A percentile compares a stretch with the other conserved stretches of the same genome.
phyloP scores from a whole-genome alignment of 2,113 vertebrate species.

The Donacobius atricapilla region DNA sequence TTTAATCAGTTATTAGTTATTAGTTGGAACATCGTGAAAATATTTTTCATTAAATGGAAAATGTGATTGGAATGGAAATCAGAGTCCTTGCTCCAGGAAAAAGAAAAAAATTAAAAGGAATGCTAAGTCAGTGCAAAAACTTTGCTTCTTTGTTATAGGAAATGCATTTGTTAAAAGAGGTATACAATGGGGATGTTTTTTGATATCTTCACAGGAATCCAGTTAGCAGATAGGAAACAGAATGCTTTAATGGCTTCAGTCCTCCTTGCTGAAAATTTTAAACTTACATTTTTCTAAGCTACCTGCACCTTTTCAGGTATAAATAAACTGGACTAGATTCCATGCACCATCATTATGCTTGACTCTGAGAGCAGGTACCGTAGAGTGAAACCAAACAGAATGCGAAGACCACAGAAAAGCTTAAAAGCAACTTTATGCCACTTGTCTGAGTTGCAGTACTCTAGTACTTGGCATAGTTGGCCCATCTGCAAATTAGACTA shows the following conservation, averaged over 20 bases:
- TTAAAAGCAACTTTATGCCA: background rate
- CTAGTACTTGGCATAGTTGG: background rate
- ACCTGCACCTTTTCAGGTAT: background rate
- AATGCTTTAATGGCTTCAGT: background rate
- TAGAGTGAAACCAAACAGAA: background rate
- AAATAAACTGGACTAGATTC: background rate
- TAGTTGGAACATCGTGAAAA: background rate
- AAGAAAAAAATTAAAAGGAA: background rate
- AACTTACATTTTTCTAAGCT: background rate
- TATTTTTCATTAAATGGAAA: background rate
- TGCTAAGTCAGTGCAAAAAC: background rate
- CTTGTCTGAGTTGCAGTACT: background rate
- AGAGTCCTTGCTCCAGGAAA: background rate
- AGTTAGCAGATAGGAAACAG: background rate
- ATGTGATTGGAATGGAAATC: background rate
- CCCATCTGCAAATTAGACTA: background rate
- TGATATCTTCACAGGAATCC: background rate
- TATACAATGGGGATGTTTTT: background rate
- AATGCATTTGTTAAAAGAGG: background rate
- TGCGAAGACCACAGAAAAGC: background rate
- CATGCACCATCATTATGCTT: background rate
- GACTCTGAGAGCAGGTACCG: background rate
- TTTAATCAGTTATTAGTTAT: constrained; percentile 18
- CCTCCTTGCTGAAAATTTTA: background rate
- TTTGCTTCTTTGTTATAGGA: background rate